Base-by-base conservation (phyloP, 2,888 invertebrate genomes). In the Mesoligia furuncula region DNA sequence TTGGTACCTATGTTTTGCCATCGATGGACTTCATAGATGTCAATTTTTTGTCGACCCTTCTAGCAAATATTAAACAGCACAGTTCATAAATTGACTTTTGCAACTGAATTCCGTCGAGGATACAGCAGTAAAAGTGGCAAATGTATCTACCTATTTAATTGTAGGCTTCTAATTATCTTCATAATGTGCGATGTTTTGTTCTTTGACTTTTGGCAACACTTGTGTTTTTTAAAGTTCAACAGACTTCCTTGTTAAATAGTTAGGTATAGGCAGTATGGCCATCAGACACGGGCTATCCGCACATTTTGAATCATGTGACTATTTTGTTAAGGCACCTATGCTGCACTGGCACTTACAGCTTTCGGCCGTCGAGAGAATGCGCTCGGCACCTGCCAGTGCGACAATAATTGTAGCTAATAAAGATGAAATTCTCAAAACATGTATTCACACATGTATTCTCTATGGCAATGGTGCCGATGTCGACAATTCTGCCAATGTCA, bases 11-110 rank as follows among this genome's bases (percentile, higher is more conserved):
- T 45, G 20, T 77, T 83, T 36, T 42, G 27, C 24, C 45, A 45
- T 51, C 24, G 51, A 31, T 48, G 36, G 20, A 31, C 45, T 70
- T 54, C 11, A 69, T 45, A 81, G n/a, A 15, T 42, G 59, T 42
- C 39, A n/a, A 59, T 48, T 73, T 59, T 59, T 81, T 73, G 48
- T 31, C 20, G 20, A 31, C 5, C 0, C 6, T 2, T 24, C 8
- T 66, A 7, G 11, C n/a, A 27, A 59, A 75, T n/a, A 36, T n/a
- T 31, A 31, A 31, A 70, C 27, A 1, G 1, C 36, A 36, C 13
- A 31, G 11, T 75, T 31, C 71, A 20, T 24, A 24, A 45, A 31
- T 27, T 42, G 2, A 42, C 9, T 36, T 57, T 7, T 27, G 8
- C 13, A 31, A 31, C 42, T 75, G 17, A 75, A 42, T 31, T 36